Evolutionary conservation across 2,888 invertebrate genomes (phyloP).

Genomic region (Fragum sueziense): DNA sequence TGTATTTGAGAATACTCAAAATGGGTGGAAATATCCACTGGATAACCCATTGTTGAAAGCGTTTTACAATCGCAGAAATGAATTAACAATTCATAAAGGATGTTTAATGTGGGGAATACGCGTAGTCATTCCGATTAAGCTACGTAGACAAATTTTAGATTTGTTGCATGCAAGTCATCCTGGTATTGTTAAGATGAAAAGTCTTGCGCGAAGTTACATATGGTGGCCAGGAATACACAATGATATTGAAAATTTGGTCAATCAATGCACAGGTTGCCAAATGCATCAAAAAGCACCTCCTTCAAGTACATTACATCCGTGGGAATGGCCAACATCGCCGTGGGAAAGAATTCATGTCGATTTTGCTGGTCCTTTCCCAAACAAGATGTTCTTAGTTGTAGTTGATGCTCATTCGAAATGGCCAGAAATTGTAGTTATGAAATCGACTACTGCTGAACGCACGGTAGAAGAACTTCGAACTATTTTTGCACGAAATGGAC

Average conservation of each 20-base stretch:
- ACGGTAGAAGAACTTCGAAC: too few relatives aligned
- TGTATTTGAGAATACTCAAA: slow-evolving; percentile 11
- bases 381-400: too few relatives aligned
- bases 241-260: slow-evolving; percentile 22
- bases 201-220: slow-evolving; percentile 18
- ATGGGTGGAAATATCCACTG: slow-evolving; percentile 27
- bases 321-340: too few relatives aligned
- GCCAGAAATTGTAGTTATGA: too few relatives aligned
- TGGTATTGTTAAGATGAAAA: slow-evolving; percentile 32
- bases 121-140: slow-evolving; percentile 22
- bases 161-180: slow-evolving; percentile 24
- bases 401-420: too few relatives aligned
- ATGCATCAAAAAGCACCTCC: too few relatives aligned
- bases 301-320: too few relatives aligned
- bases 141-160: not conserved
- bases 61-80: slow-evolving; percentile 12
- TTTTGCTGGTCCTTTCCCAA: too few relatives aligned
- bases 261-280: slow-evolving; percentile 24
- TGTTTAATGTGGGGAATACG: slow-evolving; percentile 29
- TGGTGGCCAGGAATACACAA: slow-evolving; percentile 19
- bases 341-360: too few relatives aligned
- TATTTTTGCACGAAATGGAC: too few relatives aligned
- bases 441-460: too few relatives aligned
- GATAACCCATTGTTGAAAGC: slow-evolving; percentile 19
- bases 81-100: slow-evolving; percentile 19